A percentile compares a stretch with the other conserved stretches of the same genome.
Conservation (phyloP, 2,888 invertebrate species). For the Mythimna vitellina region DNA sequence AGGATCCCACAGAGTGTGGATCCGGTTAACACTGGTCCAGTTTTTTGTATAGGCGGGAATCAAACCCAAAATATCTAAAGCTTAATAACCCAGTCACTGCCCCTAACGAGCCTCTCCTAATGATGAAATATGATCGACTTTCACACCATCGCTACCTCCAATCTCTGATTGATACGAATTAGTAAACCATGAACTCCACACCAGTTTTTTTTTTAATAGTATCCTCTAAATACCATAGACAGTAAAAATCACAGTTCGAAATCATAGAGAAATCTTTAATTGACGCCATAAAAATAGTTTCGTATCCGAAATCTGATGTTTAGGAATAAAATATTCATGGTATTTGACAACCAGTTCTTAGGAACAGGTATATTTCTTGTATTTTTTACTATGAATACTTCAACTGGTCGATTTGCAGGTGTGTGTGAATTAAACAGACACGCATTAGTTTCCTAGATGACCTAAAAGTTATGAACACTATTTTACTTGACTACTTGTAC, state of each 20-base stretch:
- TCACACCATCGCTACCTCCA: background rate
- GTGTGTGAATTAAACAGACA: slow-evolving; percentile 5
- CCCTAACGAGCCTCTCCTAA: background rate
- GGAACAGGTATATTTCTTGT: slow-evolving; percentile 18
- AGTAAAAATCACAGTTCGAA: slow-evolving; percentile 27
- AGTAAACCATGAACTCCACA: slow-evolving; percentile 38
- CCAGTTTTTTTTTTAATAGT: slow-evolving; percentile 7
- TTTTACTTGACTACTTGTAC: background rate
- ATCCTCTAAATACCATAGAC: slow-evolving; percentile 35
- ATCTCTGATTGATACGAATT: slow-evolving; percentile 19
- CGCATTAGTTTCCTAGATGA: background rate
- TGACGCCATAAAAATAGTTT: slow-evolving; percentile 48
- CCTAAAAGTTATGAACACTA: slow-evolving; percentile 6
- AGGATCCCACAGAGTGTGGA: too few relatives aligned
- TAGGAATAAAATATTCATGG: slow-evolving; percentile 33
- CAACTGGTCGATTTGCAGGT: slow-evolving; percentile 4
- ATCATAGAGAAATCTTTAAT: slow-evolving; percentile 53
- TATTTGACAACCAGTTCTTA: slow-evolving; percentile 33
- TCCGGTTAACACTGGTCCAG: too few relatives aligned
- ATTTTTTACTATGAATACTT: slow-evolving; percentile 8
- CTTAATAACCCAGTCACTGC: too few relatives aligned
- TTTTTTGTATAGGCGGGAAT: too few relatives aligned
- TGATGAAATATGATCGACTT: slow-evolving; percentile 16
- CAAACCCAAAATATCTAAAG: too few relatives aligned
- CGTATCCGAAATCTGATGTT: slow-evolving; percentile 15